Conservation (phyloP, 2,797 vertebrate genomes). For the Enteromius afrohamiltoni region DNA sequence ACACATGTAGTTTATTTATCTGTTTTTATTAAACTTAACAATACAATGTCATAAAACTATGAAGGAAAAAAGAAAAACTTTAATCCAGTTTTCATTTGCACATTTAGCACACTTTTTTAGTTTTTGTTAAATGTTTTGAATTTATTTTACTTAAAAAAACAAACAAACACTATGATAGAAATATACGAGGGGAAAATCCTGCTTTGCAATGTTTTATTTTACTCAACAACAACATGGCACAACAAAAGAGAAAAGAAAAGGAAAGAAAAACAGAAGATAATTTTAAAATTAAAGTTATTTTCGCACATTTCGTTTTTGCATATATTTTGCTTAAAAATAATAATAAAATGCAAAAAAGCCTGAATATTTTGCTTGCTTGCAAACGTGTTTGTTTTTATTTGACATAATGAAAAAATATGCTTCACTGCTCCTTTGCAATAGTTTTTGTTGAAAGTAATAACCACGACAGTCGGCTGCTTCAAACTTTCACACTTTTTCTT, state of each 20-base stretch:
- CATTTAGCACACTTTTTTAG: background rate
- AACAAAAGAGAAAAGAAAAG: too few species aligned
- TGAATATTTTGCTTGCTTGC: background rate
- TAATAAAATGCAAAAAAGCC: background rate
- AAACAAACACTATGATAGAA: background rate
- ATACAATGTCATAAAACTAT: background rate
- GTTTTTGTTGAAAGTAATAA: background rate
- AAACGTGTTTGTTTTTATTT: background rate
- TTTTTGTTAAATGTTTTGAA: background rate
- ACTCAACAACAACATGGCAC: background rate
- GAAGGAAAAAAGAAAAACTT: background rate
- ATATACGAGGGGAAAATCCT: background rate
- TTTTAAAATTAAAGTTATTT: background rate
- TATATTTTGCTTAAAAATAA: background rate
- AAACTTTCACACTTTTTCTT: constrained; percentile 22
- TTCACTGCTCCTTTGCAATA: background rate
- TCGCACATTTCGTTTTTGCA: background rate
- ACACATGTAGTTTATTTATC: background rate
- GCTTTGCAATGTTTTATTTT: background rate
- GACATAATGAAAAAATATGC: background rate
- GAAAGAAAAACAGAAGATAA: background rate
- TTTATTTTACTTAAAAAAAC: constrained; percentile 3
- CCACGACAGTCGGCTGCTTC: too few species aligned
- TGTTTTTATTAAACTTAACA: background rate
- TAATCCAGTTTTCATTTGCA: too few species aligned